Percentiles rank a stretch among this genome's conserved stretches.
Evolutionary conservation across 2,113 vertebrate species (phyloP).

Genomic region (Crotalus tigris): DNA sequence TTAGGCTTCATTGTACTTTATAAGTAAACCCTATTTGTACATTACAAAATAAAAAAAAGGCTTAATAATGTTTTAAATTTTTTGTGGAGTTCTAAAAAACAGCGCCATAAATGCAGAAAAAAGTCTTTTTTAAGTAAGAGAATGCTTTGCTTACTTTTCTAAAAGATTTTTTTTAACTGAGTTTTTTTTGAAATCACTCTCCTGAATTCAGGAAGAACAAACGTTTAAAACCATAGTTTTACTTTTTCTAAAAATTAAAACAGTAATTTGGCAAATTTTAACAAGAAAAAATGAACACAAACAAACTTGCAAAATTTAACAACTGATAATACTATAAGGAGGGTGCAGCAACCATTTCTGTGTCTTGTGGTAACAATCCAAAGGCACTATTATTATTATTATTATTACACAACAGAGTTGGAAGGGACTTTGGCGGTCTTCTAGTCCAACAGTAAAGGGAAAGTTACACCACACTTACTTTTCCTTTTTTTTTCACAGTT

Average conservation of each 20-base stretch:
- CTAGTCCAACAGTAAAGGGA: no score
- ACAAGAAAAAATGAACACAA: background rate
- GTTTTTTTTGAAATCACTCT: background rate
- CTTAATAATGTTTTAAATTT: background rate
- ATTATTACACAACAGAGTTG: no score
- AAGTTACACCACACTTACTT: background rate
- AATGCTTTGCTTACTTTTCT: background rate
- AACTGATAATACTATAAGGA: background rate
- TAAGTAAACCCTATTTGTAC: background rate
- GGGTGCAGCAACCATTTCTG: background rate
- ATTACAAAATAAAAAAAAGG: background rate
- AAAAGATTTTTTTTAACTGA: background rate
- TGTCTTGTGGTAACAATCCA: background rate
- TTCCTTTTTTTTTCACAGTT: background rate
- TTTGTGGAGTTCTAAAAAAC: background rate
- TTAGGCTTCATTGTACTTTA: background rate
- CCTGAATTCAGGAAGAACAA: background rate
- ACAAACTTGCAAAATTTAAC: background rate
- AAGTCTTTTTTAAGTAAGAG: background rate
- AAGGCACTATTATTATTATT: background rate
- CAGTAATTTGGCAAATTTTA: background rate
- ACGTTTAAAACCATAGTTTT: background rate
- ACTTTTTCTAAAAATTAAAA: background rate
- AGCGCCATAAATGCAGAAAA: background rate
- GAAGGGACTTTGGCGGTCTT: no score